Conservation (phyloP, 2,113 vertebrate species). For the Trematocara zebra region DNA sequence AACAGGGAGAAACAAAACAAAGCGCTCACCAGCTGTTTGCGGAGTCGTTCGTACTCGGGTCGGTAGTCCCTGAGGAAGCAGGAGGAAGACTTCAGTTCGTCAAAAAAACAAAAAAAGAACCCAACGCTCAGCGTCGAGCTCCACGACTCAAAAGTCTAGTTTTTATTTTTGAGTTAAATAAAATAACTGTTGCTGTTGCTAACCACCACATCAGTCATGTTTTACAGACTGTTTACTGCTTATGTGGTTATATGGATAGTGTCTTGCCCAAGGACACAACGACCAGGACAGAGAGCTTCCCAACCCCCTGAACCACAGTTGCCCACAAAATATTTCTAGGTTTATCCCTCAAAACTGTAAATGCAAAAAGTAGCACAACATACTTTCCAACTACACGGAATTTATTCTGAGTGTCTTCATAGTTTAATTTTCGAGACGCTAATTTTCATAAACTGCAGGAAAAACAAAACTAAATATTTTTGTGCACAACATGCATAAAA, state of each 20-base stretch:
- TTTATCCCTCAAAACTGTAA: not conserved
- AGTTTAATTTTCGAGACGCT: not conserved
- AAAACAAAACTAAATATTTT: not conserved
- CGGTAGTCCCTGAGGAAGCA: slow-evolving; percentile 82
- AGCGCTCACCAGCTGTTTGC: slow-evolving; percentile 78
- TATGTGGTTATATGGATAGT: not conserved
- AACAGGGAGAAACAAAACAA: not conserved
- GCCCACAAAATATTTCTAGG: not conserved
- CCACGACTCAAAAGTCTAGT: not conserved
- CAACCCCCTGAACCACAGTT: accelerated
- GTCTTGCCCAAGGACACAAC: not conserved
- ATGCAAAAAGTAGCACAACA: not conserved
- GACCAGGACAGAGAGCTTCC: not conserved
- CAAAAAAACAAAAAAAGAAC: not conserved
- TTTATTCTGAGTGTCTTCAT: not conserved
- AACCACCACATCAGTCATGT: not conserved
- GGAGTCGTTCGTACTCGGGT: slow-evolving; percentile 89
- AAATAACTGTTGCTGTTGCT: not conserved
- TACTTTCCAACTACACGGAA: not conserved
- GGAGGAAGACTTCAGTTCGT: not conserved
- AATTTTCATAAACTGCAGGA: not conserved
- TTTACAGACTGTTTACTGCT: not conserved
- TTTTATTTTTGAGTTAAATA: not conserved
- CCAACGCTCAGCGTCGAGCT: not conserved
- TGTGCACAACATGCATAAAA: not conserved